A percentile compares a stretch with the other conserved stretches of the same genome.
phyloP scores from a whole-genome alignment of 2,113 vertebrate genomes.

The Cebus imitator region DNA sequence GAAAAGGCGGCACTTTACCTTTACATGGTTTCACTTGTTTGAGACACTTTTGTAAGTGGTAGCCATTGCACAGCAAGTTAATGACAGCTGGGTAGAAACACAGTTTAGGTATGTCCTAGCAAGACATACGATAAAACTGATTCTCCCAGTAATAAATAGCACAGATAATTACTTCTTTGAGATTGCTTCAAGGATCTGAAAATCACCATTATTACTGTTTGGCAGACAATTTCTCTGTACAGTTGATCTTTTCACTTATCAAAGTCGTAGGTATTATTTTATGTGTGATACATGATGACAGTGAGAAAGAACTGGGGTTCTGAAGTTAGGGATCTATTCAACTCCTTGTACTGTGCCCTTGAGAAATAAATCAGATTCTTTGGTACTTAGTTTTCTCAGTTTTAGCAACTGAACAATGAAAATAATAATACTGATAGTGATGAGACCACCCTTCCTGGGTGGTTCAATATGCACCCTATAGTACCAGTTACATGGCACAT shows the following conservation, averaged over 20 bases:
- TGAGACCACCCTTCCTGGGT: neutral
- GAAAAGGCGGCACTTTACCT: neutral
- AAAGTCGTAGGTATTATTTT: neutral
- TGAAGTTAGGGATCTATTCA: neutral
- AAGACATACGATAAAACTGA: neutral
- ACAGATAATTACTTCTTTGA: neutral
- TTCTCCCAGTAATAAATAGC: neutral
- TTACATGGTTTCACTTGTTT: neutral
- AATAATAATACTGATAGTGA: neutral
- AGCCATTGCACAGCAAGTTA: neutral
- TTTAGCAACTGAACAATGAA: neutral
- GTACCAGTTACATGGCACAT: neutral
- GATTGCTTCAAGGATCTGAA: slow-evolving; percentile 6
- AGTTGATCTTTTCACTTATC: neutral
- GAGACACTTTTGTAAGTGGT: neutral
- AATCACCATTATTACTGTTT: neutral
- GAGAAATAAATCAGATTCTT: neutral
- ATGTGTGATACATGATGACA: neutral
- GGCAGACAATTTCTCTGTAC: neutral
- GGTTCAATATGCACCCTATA: neutral
- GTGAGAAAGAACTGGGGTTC: neutral
- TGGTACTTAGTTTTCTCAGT: neutral
- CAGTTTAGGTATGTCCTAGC: neutral
- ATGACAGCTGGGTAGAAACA: neutral
- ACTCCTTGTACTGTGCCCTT: neutral